Evolutionary conservation across 2,888 invertebrate genomes (phyloP).

Genomic region (Dermolepida albohirtum): DNA sequence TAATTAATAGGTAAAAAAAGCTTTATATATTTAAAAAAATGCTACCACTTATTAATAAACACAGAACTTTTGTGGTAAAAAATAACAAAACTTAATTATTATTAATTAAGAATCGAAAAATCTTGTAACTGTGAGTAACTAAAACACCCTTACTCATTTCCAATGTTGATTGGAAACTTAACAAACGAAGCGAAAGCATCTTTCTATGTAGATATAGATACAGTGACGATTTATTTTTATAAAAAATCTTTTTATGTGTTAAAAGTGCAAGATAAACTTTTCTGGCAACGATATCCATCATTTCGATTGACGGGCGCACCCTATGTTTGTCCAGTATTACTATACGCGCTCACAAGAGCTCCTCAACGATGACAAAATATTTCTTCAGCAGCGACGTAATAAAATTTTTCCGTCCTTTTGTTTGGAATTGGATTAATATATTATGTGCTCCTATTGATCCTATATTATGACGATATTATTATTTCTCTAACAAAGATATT

Average conservation of each 20-base stretch:
- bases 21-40: too few species aligned
- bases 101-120: too few species aligned
- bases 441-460: conserved; percentile 4
- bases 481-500: neutral
- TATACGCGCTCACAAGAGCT: conserved; percentile 46
- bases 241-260: conserved; percentile 13
- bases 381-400: conserved; percentile 43
- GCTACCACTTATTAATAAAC: too few species aligned
- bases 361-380: conserved; percentile 51
- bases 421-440: conserved; percentile 18
- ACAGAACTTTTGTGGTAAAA: too few species aligned
- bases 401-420: conserved; percentile 23
- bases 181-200: too few species aligned
- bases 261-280: conserved; percentile 41
- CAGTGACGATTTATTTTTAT: neutral
- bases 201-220: neutral
- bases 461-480: neutral
- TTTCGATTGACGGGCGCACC: conserved; percentile 54
- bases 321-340: conserved; percentile 54
- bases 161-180: too few species aligned
- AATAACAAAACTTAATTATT: too few species aligned
- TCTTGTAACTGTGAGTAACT: too few species aligned
- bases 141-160: too few species aligned
- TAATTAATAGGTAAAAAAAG: too few species aligned
- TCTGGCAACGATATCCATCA: conserved; percentile 53